phyloP scores from a whole-genome alignment of 2,113 vertebrate species.

The Oreotrochilus melanogaster region DNA sequence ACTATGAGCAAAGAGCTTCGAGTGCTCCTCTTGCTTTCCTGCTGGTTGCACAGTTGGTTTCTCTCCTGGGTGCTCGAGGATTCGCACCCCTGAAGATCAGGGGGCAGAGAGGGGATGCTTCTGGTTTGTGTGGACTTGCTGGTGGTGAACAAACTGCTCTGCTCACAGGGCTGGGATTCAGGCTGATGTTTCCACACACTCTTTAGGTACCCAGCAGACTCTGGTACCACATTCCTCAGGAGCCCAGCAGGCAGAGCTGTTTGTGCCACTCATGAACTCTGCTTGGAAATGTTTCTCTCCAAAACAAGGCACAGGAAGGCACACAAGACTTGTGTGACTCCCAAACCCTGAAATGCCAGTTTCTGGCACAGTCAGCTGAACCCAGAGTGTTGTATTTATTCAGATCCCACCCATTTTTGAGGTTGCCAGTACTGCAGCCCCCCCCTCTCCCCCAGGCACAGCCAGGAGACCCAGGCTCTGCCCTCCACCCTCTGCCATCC shows the following conservation, averaged over 20 bases:
- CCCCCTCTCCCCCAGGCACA: background rate
- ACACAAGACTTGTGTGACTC: background rate
- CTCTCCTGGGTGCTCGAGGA: background rate
- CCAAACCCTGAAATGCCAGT: background rate
- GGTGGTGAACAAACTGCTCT: background rate
- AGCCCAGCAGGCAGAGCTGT: background rate
- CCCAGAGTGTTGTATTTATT: background rate
- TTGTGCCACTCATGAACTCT: rapidly evolving
- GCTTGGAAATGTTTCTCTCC: background rate
- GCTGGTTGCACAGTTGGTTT: rapidly evolving
- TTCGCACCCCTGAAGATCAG: rapidly evolving
- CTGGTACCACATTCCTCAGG: no score
- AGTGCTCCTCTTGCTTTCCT: rapidly evolving
- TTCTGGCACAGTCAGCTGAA: background rate
- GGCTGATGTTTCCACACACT: background rate
- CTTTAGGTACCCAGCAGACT: background rate
- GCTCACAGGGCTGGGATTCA: background rate
- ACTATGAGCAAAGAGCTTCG: rapidly evolving
- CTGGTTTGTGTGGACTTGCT: rapidly evolving
- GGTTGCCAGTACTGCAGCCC: background rate
- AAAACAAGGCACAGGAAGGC: rapidly evolving
- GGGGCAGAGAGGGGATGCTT: background rate
- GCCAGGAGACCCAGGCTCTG: background rate
- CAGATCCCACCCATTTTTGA: background rate
- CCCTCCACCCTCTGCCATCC: background rate